Evolutionary conservation across 1,140 invertebrate genomes (phyloP).

Genomic region (Semibalanus balanoides): DNA sequence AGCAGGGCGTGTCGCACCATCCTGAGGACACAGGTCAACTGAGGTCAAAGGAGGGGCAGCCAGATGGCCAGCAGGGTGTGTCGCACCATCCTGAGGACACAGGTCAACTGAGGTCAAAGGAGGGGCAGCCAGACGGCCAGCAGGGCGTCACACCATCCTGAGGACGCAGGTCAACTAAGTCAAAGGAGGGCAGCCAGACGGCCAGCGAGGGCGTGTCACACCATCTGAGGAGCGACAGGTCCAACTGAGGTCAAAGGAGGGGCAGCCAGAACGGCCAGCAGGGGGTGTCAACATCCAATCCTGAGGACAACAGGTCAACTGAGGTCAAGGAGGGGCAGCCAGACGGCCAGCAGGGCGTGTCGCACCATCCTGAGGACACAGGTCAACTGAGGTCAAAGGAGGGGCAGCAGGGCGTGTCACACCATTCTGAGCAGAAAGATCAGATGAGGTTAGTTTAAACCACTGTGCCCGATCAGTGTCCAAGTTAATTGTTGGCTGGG

Average conservation of each 20-base stretch:
- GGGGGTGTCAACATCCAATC: neutral
- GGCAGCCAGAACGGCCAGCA: neutral
- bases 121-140: neutral
- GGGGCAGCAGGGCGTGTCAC: neutral
- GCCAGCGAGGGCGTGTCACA: neutral
- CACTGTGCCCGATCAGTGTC: no score
- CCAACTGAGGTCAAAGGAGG: no score
- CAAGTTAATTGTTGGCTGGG: no score
- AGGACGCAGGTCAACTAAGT: neutral
- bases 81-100: neutral
- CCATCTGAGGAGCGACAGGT: neutral
- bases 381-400: no score
- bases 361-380: neutral
- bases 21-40: neutral
- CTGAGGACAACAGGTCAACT: neutral
- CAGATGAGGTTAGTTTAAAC: no score
- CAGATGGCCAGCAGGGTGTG: neutral
- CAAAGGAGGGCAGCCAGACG: neutral
- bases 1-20: neutral
- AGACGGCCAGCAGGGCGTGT: neutral
- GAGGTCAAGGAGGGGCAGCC: neutral
- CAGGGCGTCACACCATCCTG: neutral
- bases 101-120: neutral
- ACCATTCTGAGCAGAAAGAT: neutral
- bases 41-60: neutral